Evolutionary conservation across 2,888 invertebrate species (phyloP).

Genomic region (Harpalus rufipes): DNA sequence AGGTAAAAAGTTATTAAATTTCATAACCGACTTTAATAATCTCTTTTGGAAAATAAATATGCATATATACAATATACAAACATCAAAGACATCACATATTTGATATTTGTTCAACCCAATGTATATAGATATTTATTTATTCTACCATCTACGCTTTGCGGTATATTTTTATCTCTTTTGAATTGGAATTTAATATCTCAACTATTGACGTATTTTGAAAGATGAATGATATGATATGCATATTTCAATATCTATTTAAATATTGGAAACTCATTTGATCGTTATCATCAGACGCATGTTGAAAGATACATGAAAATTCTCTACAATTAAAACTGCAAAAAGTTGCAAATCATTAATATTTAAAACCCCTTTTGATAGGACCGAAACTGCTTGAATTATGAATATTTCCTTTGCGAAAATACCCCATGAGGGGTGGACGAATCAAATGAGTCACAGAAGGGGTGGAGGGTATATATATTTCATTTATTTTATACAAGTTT

Average conservation of each 20-base stretch:
- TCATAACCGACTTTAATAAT: too few species aligned
- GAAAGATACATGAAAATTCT: neutral
- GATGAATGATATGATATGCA: constrained; percentile 24
- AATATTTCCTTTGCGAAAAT: constrained; percentile 3
- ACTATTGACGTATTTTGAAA: neutral
- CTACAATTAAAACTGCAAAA: neutral
- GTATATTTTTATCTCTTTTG: constrained; percentile 22
- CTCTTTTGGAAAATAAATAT: too few species aligned
- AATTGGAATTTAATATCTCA: constrained; percentile 30
- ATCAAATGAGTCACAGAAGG: constrained; percentile 1
- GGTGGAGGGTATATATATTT: neutral
- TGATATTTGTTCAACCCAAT: too few species aligned
- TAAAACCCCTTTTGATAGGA: neutral
- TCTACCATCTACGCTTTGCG: neutral
- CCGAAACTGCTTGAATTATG: neutral
- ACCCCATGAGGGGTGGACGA: neutral
- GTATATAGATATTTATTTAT: neutral
- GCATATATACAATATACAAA: too few species aligned
- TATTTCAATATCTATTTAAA: constrained; percentile 20
- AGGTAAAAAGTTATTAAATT: too few species aligned
- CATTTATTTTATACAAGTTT: neutral
- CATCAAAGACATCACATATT: neutral
- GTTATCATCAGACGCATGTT: neutral
- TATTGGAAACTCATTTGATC: constrained; percentile 24
- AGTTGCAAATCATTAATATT: neutral